Conservation (phyloP, 2,888 invertebrate species). For the Vandiemenella viatica region DNA sequence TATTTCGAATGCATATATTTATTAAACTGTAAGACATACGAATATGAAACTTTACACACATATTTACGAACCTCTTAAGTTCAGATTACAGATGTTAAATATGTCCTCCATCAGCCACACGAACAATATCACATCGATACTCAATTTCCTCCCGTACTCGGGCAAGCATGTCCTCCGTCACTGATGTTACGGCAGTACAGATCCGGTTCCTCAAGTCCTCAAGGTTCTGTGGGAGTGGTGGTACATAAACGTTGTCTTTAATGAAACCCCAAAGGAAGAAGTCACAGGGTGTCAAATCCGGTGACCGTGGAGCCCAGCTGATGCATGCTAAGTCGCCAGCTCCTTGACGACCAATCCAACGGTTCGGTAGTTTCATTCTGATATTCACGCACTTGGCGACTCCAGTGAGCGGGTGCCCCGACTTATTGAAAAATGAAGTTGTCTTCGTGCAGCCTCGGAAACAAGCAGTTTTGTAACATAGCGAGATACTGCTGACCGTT, state of each 20-base stretch:
- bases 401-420: background rate
- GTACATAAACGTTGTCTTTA: constrained; percentile 4
- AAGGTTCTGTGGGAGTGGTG: constrained; percentile 3
- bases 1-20: too few species aligned
- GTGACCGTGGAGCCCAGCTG: constrained; percentile 3
- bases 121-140: too few species aligned
- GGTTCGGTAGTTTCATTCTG: too few species aligned
- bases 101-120: too few species aligned
- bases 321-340: constrained; percentile 1
- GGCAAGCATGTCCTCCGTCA: constrained; percentile 3
- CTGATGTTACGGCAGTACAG: constrained; percentile 4
- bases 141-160: too few species aligned
- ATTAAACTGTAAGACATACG: too few species aligned
- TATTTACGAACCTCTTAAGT: too few species aligned
- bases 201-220: constrained; percentile 3
- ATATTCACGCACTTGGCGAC: background rate
- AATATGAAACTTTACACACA: too few species aligned
- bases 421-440: background rate
- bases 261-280: constrained; percentile 1
- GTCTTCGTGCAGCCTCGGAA: constrained; percentile 1
- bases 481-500: too few species aligned
- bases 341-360: constrained; percentile 1
- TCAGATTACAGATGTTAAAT: too few species aligned
- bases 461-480: too few species aligned
- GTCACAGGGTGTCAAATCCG: constrained; percentile 1